A percentile compares a stretch with the other conserved stretches of the same genome.
These are phyloP conservation scores for Lasiurus cinereus DNA, from an alignment of 2,113 vertebrate species.

Conservation along the genomic window DNA sequence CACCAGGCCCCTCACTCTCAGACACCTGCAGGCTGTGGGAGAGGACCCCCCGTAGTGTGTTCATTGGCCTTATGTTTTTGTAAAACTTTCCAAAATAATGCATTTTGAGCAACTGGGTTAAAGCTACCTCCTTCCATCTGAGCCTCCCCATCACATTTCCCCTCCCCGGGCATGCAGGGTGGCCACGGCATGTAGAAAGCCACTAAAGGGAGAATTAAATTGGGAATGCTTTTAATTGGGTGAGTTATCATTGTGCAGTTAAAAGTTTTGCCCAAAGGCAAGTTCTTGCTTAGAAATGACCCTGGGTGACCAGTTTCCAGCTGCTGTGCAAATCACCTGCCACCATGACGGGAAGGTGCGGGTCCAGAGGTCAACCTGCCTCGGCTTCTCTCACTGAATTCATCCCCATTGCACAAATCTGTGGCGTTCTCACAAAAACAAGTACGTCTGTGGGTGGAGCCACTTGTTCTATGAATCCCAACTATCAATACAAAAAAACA, in stretches of 20 bases:
- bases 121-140: background rate
- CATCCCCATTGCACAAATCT: background rate
- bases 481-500: conserved; percentile 23
- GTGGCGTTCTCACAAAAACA: background rate
- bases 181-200: background rate
- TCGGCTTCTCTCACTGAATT: background rate
- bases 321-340: background rate
- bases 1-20: background rate
- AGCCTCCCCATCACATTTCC: background rate
- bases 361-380: background rate
- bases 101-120: background rate
- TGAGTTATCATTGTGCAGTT: background rate
- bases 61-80: background rate
- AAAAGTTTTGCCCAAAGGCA: background rate
- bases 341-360: too few species aligned
- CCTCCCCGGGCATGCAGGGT: background rate
- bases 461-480: background rate
- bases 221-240: background rate
- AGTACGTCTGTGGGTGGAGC: background rate
- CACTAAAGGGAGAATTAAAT: background rate
- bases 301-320: background rate
- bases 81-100: conserved; percentile 1
- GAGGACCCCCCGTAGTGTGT: background rate
- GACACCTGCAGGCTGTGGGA: background rate
- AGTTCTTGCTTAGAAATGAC: background rate